Conservation (phyloP, 2,888 invertebrate genomes). For the Alsophila aescularia region DNA sequence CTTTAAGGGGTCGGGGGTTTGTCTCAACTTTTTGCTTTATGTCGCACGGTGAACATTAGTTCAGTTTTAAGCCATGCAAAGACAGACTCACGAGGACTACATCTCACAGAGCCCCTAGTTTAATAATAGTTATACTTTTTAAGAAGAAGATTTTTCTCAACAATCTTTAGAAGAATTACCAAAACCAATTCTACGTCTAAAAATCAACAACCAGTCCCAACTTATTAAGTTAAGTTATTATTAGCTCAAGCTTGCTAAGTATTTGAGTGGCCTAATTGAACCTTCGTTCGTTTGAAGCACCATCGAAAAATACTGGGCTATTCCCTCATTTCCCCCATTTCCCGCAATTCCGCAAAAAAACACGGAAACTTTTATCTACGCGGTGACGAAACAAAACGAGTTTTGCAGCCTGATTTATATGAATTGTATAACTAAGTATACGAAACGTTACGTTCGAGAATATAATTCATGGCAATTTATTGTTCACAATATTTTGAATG, state of each 20-base stretch:
- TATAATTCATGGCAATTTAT: constrained; percentile 32
- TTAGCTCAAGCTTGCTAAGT: not conserved
- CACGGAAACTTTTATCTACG: constrained; percentile 10
- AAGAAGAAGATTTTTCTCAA: too few species aligned
- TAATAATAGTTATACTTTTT: too few species aligned
- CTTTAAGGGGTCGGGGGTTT: too few species aligned
- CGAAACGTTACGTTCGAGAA: constrained; percentile 21
- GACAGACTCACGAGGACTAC: too few species aligned
- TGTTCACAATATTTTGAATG: not conserved
- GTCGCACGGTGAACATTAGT: too few species aligned
- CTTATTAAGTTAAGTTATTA: not conserved
- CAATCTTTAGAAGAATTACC: too few species aligned
- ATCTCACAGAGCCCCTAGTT: too few species aligned
- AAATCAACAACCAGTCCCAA: not conserved
- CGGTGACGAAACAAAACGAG: constrained; percentile 17
- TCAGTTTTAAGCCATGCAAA: too few species aligned
- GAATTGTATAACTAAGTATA: constrained; percentile 19
- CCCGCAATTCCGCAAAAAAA: too few species aligned
- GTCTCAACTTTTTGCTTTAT: too few species aligned
- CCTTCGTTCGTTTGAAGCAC: constrained; percentile 3
- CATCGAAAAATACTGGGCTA: constrained; percentile 12
- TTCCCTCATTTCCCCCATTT: not conserved
- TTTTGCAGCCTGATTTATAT: constrained; percentile 18
- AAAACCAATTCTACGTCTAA: not conserved
- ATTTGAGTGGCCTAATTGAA: constrained; percentile 1